phyloP scores from a whole-genome alignment of 2,113 vertebrate genomes.

The Marmota flaviventris region DNA sequence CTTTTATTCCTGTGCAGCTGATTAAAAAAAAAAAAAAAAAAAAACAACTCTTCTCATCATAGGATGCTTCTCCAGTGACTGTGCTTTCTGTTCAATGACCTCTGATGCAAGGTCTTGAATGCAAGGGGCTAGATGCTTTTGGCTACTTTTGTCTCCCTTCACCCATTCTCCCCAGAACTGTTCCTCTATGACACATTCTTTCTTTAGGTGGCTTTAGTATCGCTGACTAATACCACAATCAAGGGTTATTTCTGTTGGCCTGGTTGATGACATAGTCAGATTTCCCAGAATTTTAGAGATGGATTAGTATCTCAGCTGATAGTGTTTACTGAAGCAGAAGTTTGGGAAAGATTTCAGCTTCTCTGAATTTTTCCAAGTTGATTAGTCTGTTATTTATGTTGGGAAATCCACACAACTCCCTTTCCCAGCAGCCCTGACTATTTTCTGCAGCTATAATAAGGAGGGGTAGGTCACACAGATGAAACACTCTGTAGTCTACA shows the following conservation, averaged over 20 bases:
- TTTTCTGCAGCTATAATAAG: neutral
- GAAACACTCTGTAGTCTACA: neutral
- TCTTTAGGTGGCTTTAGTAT: neutral
- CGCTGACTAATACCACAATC: neutral
- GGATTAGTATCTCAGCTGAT: neutral
- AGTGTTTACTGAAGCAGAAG: neutral
- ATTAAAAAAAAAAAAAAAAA: neutral
- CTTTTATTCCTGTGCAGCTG: neutral
- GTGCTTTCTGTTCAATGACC: neutral
- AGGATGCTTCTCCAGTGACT: neutral
- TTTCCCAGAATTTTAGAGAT: neutral
- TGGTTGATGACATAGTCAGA: neutral
- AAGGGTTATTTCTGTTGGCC: neutral
- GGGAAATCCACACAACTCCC: neutral
- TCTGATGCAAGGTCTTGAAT: neutral
- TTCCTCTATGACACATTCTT: neutral
- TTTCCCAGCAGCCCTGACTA: neutral
- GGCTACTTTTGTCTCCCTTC: neutral
- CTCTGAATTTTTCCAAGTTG: neutral
- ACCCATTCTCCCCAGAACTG: neutral
- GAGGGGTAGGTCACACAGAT: neutral
- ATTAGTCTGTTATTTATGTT: neutral
- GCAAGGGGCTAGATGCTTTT: neutral
- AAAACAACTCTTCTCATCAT: neutral
- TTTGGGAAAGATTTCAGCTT: neutral